Base-by-base conservation (phyloP, 2,113 vertebrate species). In the Casuarius casuarius region DNA sequence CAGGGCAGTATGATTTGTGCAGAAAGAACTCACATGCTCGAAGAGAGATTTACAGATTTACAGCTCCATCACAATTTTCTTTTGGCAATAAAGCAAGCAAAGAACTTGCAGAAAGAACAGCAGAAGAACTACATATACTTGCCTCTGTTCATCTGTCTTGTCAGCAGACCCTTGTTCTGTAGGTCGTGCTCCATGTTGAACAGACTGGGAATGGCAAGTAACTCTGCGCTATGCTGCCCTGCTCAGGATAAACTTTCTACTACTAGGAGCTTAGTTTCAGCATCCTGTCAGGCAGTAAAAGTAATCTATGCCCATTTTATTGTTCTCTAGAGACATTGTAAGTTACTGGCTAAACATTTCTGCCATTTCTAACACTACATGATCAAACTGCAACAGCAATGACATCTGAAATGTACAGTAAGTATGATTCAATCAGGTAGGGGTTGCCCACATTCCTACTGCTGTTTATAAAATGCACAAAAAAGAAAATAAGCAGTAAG, bases 101-200 rank as follows among this genome's bases (percentile, higher is more conserved):
- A 85, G 58, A 87, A 13, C 38, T 78, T 79, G 56, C 38, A 70
- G 79, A 90, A 59, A 28, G 35, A 88, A 83, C 21, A 49, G 51
- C 48, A 76, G 33, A 71, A 81, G 35, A 46, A 14, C 8, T 62
- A 11, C 1, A 4, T 46, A 12, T 12, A 84, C 48, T 51, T 33
- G 63, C 1, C 3, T 21, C 61, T 33, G 14, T 42, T 81, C 21
- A 9, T 28, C 80, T 0, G 0, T 23, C 5, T 11, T 20, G n/a
- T 26, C 46, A 49, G 20, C 29, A 19, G 18, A 40, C 61, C 15
- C 62, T 31, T 17, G 6, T 29, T 76, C 63, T 28, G 44, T 26
- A 70, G 2, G 31, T 80, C 33, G 13, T 29, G 48, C 20, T n/a
- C 22, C n/a, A 17, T 0, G 0, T 10, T 46, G 40, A 61, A 63